A percentile compares a stretch with the other conserved stretches of the same genome.
Evolutionary conservation across 2,797 vertebrate species (phyloP).

Genomic region (Pseudopleuronectes americanus): DNA sequence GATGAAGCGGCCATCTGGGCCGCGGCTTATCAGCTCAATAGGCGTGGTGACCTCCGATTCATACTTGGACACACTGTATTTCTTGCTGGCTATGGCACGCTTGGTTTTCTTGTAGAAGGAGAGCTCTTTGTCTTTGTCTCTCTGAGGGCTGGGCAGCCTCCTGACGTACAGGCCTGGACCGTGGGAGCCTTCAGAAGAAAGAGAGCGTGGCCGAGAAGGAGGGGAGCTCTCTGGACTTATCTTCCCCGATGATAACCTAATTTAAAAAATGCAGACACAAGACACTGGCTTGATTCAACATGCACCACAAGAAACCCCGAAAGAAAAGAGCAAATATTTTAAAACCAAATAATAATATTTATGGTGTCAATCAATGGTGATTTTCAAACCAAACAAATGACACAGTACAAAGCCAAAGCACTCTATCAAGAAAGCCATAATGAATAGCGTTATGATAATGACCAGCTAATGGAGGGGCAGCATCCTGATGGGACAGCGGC

Average conservation of each 20-base stretch:
- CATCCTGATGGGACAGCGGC: constrained; percentile 59
- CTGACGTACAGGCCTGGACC: constrained; percentile 92
- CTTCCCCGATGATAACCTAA: constrained; percentile 97
- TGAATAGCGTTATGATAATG: constrained; percentile 62
- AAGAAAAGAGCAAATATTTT: not conserved
- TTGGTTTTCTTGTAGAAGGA: constrained; percentile 99
- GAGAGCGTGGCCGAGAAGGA: constrained; percentile 81
- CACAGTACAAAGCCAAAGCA: constrained; percentile 63
- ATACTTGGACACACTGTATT: constrained; percentile 97
- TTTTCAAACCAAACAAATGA: constrained; percentile 43
- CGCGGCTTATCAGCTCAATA: constrained; percentile 98
- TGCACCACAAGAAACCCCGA: not conserved
- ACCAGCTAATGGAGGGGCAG: constrained; percentile 46
- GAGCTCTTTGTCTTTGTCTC: constrained; percentile 92
- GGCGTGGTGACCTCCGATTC: constrained; percentile 96
- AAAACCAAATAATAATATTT: constrained; percentile 23
- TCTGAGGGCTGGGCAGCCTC: constrained; percentile 92
- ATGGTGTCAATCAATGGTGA: constrained; percentile 31
- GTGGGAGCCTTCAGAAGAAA: constrained; percentile 88
- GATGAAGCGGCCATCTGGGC: constrained; percentile 95
- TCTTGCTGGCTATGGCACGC: constrained; percentile 97
- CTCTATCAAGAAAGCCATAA: constrained; percentile 60
- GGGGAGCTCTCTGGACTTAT: constrained; percentile 97
- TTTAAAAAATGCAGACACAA: constrained; percentile 49
- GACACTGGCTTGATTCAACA: constrained; percentile 22